Conservation (phyloP, 2,113 vertebrate species). For the Gnathonemus longibarbis region DNA sequence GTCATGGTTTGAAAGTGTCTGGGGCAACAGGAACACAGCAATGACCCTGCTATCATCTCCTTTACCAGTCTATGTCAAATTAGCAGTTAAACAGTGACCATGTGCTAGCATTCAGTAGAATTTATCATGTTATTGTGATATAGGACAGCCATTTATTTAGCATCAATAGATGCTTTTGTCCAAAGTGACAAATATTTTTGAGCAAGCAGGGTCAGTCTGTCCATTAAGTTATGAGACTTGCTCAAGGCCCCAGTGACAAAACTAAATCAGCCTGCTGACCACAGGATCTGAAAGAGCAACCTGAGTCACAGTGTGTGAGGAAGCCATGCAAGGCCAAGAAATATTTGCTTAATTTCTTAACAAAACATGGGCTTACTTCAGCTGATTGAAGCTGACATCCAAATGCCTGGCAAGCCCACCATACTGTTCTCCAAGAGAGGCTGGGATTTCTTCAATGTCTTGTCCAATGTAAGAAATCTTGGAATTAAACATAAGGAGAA, state of each 20-base stretch:
- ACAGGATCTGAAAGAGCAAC: background rate
- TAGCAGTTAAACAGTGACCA: background rate
- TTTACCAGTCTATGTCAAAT: background rate
- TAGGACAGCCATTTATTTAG: background rate
- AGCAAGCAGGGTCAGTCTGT: background rate
- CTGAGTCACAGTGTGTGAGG: background rate
- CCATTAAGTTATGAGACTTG: background rate
- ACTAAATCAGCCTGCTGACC: background rate
- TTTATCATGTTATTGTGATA: background rate
- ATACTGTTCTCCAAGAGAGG: background rate
- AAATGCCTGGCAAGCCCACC: background rate
- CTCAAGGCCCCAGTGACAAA: background rate
- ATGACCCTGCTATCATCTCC: background rate
- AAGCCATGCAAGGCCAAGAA: background rate
- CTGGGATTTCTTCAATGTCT: background rate
- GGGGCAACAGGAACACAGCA: background rate
- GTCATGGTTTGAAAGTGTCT: background rate
- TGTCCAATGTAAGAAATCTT: slow-evolving; percentile 7
- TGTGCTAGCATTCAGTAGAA: background rate
- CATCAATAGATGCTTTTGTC: background rate
- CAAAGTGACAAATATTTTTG: background rate
- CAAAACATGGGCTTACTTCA: background rate
- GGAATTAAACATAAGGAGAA: slow-evolving; percentile 6
- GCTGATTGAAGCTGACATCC: slow-evolving; percentile 1
- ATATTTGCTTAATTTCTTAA: background rate